Conservation (phyloP, 2,113 vertebrate genomes). For the Chitala chitala region DNA sequence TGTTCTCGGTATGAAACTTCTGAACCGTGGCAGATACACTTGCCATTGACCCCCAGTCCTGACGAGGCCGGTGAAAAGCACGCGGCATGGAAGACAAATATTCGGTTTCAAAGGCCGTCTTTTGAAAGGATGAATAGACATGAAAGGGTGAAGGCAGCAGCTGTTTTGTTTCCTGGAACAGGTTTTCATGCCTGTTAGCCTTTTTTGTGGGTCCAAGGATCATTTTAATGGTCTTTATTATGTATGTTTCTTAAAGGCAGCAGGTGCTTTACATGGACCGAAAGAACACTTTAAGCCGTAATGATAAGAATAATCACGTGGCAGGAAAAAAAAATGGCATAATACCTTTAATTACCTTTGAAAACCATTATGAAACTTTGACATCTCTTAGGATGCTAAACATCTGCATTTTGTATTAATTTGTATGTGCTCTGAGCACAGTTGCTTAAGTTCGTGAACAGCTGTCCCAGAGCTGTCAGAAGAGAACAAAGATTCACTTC, state of each 20-base stretch:
- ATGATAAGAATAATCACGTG: conserved; percentile 1
- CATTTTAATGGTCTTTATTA: conserved; percentile 11
- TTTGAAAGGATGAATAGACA: conserved; percentile 23
- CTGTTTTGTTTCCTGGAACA: conserved; percentile 9
- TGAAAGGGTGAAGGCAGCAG: conserved; percentile 14
- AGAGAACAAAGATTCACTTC: not conserved
- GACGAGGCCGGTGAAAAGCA: conserved; percentile 15
- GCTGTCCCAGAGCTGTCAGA: not conserved
- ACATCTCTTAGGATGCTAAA: not conserved
- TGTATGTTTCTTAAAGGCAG: conserved; percentile 1
- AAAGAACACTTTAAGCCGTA: conserved; percentile 4
- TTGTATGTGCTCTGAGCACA: not conserved
- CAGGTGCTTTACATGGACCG: conserved; percentile 5
- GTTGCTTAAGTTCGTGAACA: not conserved
- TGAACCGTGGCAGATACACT: conserved; percentile 23
- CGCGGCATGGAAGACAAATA: conserved; percentile 25
- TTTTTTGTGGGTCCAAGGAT: conserved; percentile 14
- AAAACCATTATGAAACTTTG: not conserved
- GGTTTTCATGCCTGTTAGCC: not conserved
- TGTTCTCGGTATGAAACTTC: not conserved
- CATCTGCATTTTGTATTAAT: not conserved
- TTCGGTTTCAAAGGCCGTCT: conserved; percentile 25
- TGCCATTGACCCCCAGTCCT: conserved; percentile 16
- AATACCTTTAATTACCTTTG: not conserved
- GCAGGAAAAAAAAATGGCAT: conserved; percentile 14